Percentiles rank a stretch among this genome's conserved stretches.
These are phyloP conservation scores for Archips xylosteana DNA, from an alignment of 2,888 invertebrate species.

Conservation along the genomic window DNA sequence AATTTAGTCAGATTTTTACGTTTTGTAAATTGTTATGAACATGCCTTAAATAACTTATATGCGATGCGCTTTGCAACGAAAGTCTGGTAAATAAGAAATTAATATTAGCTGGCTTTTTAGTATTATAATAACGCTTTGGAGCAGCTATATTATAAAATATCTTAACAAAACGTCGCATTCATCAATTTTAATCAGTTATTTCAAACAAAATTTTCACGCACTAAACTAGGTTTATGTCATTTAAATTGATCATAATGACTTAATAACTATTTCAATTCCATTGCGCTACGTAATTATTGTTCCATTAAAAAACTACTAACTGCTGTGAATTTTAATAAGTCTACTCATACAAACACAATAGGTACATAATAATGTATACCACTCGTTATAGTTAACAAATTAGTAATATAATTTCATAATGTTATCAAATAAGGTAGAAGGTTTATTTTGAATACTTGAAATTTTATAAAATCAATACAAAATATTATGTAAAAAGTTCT, in stretches of 20 bases:
- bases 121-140: neutral
- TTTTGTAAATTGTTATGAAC: conserved; percentile 26
- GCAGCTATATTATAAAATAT: neutral
- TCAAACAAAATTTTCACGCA: neutral
- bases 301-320: neutral
- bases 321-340: conserved; percentile 1
- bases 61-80: conserved; percentile 18
- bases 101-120: neutral
- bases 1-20: conserved; percentile 23
- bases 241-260: too few relatives aligned
- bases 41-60: conserved; percentile 28
- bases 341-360: neutral
- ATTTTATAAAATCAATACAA: conserved; percentile 12
- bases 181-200: neutral
- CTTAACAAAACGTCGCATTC: neutral
- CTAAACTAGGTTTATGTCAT: too few relatives aligned
- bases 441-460: conserved; percentile 25
- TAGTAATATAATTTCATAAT: conserved; percentile 19
- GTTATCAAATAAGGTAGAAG: conserved; percentile 26
- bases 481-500: neutral
- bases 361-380: conserved; percentile 6
- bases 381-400: conserved; percentile 27
- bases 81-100: conserved; percentile 11
- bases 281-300: neutral
- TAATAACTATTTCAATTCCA: neutral